Conservation (phyloP, 2,797 vertebrate genomes). For the Lerista edwardsae region DNA sequence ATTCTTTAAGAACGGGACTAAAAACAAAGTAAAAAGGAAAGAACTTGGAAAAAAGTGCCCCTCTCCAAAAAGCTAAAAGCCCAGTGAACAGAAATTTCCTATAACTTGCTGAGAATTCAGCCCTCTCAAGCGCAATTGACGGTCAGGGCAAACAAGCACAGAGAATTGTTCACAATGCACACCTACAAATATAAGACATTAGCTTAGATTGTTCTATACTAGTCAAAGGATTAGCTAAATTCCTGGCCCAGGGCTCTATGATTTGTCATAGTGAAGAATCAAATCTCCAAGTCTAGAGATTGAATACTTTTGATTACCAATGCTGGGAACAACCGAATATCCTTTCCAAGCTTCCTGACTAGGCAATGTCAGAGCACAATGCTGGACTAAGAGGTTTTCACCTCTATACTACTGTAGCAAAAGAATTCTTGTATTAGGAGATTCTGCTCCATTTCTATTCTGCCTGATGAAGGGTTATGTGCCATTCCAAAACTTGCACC, state of each 20-base stretch:
- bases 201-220: background rate
- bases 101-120: background rate
- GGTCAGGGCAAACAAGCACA: background rate
- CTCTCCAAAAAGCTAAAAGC: no score
- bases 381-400: background rate
- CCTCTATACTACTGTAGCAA: background rate
- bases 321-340: background rate
- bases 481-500: background rate
- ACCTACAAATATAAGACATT: background rate
- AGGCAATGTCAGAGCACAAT: background rate
- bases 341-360: background rate
- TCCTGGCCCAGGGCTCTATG: background rate
- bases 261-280: background rate
- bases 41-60: background rate
- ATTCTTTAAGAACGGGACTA: no score
- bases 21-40: background rate
- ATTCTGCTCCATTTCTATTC: background rate
- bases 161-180: background rate
- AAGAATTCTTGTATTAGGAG: background rate
- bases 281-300: background rate
- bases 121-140: background rate
- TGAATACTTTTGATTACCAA: background rate
- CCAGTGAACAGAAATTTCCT: background rate
- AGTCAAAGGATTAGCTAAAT: background rate
- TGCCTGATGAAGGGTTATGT: background rate